phyloP scores from a whole-genome alignment of 2,113 vertebrate species.

The Rutilus rutilus region DNA sequence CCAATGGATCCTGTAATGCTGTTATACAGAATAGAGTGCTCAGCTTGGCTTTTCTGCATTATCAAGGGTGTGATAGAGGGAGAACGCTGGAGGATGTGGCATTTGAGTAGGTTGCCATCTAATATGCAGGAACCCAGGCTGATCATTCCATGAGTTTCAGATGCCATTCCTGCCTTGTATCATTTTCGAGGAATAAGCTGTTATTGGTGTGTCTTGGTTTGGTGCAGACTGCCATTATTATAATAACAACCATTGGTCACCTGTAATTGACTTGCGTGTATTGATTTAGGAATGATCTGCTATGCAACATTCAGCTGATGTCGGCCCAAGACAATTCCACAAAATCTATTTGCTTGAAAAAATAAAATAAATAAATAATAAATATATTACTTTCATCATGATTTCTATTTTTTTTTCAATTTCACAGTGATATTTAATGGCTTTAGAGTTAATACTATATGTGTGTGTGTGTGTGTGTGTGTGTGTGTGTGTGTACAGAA shows the following conservation, averaged over 20 bases:
- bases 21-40: slow-evolving; percentile 57
- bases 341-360: background rate
- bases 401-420: too few relatives aligned
- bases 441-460: too few relatives aligned
- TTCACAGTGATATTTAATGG: too few relatives aligned
- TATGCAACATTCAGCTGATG: background rate
- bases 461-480: too few relatives aligned
- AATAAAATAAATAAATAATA: too few relatives aligned
- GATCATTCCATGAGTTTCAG: background rate
- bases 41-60: slow-evolving; percentile 58
- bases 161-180: background rate
- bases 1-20: slow-evolving; percentile 48
- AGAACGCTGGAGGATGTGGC: slow-evolving; percentile 50
- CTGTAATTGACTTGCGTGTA: background rate
- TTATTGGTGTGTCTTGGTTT: slow-evolving; percentile 9
- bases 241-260: background rate
- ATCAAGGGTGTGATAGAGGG: slow-evolving; percentile 54
- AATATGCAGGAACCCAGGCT: slow-evolving; percentile 19
- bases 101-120: slow-evolving; percentile 39
- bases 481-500: too few relatives aligned
- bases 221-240: background rate
- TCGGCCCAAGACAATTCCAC: background rate
- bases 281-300: slow-evolving; percentile 2
- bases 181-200: background rate
- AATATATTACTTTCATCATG: too few relatives aligned